These are phyloP conservation scores for Novumbra hubbsi DNA, from an alignment of 2,797 vertebrate species.

Conservation along the genomic window DNA sequence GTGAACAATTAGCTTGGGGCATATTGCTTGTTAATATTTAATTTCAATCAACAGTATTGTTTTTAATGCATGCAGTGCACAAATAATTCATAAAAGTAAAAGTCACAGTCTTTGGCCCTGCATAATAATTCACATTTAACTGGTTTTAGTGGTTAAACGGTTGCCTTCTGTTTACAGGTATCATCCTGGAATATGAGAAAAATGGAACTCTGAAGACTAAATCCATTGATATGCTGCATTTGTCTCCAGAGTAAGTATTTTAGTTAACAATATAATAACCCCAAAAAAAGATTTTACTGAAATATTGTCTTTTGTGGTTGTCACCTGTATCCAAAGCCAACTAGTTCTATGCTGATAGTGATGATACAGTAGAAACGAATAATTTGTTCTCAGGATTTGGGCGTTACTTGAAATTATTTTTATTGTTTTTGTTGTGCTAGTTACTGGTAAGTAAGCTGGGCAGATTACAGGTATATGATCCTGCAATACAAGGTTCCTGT, in stretches of 20 bases:
- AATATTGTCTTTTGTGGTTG: neutral
- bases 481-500: neutral
- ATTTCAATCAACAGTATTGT: too few relatives aligned
- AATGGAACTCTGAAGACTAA: constrained; percentile 77
- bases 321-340: neutral
- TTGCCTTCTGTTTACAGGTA: constrained; percentile 67
- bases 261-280: constrained; percentile 2
- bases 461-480: too few relatives aligned
- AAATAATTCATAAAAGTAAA: neutral
- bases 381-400: too few relatives aligned
- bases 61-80: too few relatives aligned
- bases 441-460: too few relatives aligned
- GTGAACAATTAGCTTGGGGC: too few relatives aligned
- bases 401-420: too few relatives aligned
- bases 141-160: neutral
- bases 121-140: neutral
- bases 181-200: constrained; percentile 90
- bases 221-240: constrained; percentile 88
- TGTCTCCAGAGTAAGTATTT: constrained; percentile 80
- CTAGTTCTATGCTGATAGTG: neutral
- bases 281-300: neutral
- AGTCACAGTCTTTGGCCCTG: neutral
- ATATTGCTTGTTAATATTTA: too few relatives aligned
- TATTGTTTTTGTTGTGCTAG: too few relatives aligned
- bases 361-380: neutral